Evolutionary conservation across 2,888 invertebrate species (phyloP).

Genomic region (Leptinotarsa peninsularis): DNA sequence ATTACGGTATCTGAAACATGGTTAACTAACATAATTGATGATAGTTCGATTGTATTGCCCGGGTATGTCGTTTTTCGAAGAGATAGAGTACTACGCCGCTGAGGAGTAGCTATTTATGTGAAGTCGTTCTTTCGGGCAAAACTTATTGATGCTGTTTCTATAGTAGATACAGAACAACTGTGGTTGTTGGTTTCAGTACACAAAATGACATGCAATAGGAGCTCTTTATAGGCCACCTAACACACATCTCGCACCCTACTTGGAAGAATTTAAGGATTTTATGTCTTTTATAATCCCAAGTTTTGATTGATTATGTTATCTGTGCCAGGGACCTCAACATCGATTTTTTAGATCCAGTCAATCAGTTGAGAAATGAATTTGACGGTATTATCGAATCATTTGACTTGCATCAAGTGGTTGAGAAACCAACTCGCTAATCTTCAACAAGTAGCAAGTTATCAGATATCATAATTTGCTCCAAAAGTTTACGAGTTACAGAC

Average conservation of each 20-base stretch:
- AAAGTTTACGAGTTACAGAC: not conserved
- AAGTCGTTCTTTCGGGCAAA: not conserved
- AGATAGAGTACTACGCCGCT: not conserved
- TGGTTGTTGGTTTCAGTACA: not conserved
- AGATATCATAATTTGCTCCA: not conserved
- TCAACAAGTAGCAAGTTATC: not conserved
- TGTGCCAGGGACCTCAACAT: constrained; percentile 3
- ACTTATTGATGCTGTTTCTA: not conserved
- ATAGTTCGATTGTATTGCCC: not conserved
- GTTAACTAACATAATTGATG: no score
- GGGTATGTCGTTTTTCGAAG: not conserved
- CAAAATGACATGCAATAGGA: not conserved
- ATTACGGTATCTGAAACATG: no score
- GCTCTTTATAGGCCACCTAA: constrained; percentile 9
- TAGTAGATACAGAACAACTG: constrained; percentile 6
- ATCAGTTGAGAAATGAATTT: not conserved
- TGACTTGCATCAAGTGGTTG: not conserved
- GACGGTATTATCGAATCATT: not conserved
- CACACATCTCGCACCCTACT: not conserved
- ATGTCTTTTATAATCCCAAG: not conserved
- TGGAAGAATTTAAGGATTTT: not conserved
- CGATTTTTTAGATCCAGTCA: not conserved
- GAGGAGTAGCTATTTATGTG: constrained; percentile 5
- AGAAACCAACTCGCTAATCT: not conserved
- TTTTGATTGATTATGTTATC: not conserved